Conservation (phyloP, 64 coral and sea anemone genomes). For the Pocillopora verrucosa region DNA sequence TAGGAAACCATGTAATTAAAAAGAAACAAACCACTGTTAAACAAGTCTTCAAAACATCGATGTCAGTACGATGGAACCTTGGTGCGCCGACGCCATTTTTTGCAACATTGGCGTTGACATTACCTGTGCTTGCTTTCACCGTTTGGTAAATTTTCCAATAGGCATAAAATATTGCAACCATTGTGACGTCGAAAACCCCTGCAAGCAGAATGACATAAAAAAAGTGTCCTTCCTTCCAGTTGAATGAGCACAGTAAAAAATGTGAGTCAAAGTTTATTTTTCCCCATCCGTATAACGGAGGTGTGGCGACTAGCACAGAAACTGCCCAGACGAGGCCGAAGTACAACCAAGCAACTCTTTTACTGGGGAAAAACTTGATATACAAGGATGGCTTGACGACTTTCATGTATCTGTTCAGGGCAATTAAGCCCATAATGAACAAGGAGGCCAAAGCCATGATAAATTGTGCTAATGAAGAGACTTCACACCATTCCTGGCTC, state of each 20-base stretch:
- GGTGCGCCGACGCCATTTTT: background rate
- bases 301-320: slow-evolving; percentile 45
- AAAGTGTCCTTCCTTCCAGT: slow-evolving; percentile 39
- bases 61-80: slow-evolving; percentile 10
- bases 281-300: slow-evolving; percentile 66
- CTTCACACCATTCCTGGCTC: background rate
- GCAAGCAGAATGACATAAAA: slow-evolving; percentile 24
- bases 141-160: slow-evolving; percentile 54
- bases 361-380: slow-evolving; percentile 28
- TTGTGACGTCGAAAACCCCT: slow-evolving; percentile 20
- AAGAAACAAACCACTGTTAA: slow-evolving; percentile 63
- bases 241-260: slow-evolving; percentile 42
- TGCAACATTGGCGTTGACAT: slow-evolving; percentile 11
- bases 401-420: slow-evolving; percentile 56
- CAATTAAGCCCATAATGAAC: slow-evolving; percentile 41
- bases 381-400: slow-evolving; percentile 47
- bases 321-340: slow-evolving; percentile 41
- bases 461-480: slow-evolving; percentile 12
- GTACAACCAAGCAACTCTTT: slow-evolving; percentile 31
- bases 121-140: slow-evolving; percentile 21
- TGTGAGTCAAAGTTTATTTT: slow-evolving; percentile 17
- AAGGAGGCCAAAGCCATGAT: slow-evolving; percentile 36
- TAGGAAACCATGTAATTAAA: background rate
- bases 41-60: slow-evolving; percentile 35
- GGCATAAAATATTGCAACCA: slow-evolving; percentile 40